Percentiles rank a stretch among this genome's conserved stretches.
Conservation (phyloP, 2,113 vertebrate genomes). For the Urocynchramus pylzowi region DNA sequence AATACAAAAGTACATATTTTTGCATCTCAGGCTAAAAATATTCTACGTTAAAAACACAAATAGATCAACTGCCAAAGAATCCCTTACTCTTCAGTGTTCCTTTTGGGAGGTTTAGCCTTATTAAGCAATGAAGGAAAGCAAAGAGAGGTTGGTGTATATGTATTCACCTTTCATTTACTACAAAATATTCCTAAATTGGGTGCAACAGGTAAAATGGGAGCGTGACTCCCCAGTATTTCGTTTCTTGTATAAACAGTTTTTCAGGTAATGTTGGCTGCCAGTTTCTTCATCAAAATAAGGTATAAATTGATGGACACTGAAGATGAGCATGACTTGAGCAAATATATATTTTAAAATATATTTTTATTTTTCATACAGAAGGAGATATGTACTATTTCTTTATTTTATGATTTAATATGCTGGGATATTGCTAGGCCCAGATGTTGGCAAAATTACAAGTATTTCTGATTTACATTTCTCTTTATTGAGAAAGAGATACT, state of each 20-base stretch:
- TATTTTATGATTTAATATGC: not conserved
- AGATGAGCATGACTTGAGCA: not conserved
- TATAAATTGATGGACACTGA: not conserved
- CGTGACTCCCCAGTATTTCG: not conserved
- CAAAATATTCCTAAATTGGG: not conserved
- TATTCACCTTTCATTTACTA: not conserved
- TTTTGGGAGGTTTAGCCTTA: not conserved
- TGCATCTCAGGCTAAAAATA: conserved; percentile 34
- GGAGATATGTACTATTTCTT: not conserved
- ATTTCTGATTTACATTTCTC: conserved; percentile 2
- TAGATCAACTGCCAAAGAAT: conserved; percentile 18
- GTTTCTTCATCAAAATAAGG: not conserved
- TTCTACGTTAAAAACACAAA: not conserved
- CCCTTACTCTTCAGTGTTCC: not conserved
- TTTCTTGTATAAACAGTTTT: not conserved
- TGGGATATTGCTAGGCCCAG: not conserved
- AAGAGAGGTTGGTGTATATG: not conserved
- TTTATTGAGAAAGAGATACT: not conserved
- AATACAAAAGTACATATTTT: not conserved
- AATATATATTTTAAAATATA: not conserved
- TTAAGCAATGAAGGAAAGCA: not conserved
- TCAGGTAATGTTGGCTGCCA: not conserved
- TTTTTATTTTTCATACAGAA: not conserved
- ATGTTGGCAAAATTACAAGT: not conserved
- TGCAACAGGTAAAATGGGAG: not conserved